Percentiles rank a stretch among this genome's conserved stretches.
phyloP scores from a whole-genome alignment of 2,797 vertebrate genomes.

The Cossypha polioptera region DNA sequence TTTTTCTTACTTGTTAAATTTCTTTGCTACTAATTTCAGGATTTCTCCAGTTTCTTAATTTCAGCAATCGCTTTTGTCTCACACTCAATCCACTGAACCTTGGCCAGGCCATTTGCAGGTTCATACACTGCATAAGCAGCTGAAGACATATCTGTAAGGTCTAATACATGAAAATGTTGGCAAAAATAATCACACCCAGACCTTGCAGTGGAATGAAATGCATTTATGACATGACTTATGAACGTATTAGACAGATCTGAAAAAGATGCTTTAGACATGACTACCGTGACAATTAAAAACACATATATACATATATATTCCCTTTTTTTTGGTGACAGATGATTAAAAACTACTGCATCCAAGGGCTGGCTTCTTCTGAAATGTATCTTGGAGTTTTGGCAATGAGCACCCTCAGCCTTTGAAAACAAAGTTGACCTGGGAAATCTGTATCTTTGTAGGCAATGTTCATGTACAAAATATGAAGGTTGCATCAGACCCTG shows the following conservation, averaged over 20 bases:
- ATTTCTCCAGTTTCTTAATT: not conserved
- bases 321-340: not conserved
- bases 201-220: not conserved
- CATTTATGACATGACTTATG: not conserved
- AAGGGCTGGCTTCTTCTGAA: not conserved
- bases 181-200: conserved; percentile 5
- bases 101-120: not conserved
- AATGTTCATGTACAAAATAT: conserved; percentile 38
- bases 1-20: not conserved
- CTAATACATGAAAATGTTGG: not conserved
- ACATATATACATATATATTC: not conserved
- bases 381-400: conserved; percentile 27
- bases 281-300: not conserved
- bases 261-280: conserved; percentile 32
- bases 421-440: conserved; percentile 53
- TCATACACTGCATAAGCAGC: not conserved
- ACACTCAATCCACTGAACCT: not conserved
- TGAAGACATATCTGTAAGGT: not conserved
- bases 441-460: conserved; percentile 48
- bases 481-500: conserved; percentile 51
- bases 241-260: not conserved
- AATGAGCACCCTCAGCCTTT: not conserved
- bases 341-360: conserved; percentile 6
- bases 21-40: not conserved
- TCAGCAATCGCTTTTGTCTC: not conserved